phyloP scores from a whole-genome alignment of 2,888 invertebrate species.

The Archips xylosteana region DNA sequence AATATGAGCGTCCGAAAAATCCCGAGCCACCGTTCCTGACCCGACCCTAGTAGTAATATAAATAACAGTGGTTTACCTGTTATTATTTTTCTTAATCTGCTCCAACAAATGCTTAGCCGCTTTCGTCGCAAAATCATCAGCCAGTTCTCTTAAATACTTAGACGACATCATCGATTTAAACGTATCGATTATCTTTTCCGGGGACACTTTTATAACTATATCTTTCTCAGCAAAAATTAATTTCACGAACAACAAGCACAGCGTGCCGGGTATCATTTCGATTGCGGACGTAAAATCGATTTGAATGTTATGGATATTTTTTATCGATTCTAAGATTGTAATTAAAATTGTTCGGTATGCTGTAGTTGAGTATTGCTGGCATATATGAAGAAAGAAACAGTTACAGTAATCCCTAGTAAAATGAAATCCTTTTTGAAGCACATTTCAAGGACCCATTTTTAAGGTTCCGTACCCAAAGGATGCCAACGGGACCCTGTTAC shows the following conservation, averaged over 20 bases:
- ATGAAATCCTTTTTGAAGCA: too few species aligned
- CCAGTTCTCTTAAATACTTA: constrained; percentile 16
- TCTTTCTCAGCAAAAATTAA: constrained; percentile 6
- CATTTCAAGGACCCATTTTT: too few species aligned
- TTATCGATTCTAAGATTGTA: constrained; percentile 12
- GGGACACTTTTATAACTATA: constrained; percentile 1
- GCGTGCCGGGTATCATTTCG: constrained; percentile 14
- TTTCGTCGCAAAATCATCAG: constrained; percentile 23
- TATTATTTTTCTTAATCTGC: not conserved
- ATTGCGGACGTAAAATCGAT: constrained; percentile 10
- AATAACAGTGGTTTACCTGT: not conserved
- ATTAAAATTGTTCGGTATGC: constrained; percentile 11
- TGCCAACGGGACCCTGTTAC: too few species aligned
- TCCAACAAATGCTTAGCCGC: constrained; percentile 23
- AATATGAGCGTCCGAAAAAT: too few species aligned
- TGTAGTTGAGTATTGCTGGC: not conserved
- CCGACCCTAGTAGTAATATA: too few species aligned
- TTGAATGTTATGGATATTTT: constrained; percentile 9
- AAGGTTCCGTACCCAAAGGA: too few species aligned
- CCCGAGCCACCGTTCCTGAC: too few species aligned
- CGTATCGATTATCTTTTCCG: constrained; percentile 2
- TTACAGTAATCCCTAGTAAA: too few species aligned
- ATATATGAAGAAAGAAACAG: not conserved
- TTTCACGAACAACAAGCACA: constrained; percentile 11
- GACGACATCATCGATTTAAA: constrained; percentile 11